These are phyloP conservation scores for Mastomys natalensis DNA, from an alignment of 2,113 vertebrate species.

Conservation along the genomic window DNA sequence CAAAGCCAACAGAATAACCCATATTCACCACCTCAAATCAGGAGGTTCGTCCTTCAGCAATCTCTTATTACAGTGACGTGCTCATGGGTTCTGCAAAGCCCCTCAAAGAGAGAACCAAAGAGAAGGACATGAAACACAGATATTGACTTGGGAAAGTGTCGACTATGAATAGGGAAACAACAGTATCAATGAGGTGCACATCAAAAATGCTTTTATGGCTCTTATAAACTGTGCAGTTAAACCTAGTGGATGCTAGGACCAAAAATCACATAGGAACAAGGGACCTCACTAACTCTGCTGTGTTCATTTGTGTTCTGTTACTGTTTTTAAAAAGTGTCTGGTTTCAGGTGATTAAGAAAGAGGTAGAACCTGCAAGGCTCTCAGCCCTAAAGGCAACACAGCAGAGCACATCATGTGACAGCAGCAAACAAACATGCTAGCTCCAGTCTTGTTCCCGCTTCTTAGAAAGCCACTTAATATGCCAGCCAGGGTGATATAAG, in stretches of 20 bases:
- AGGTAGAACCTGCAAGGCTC: background rate
- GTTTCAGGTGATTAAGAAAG: background rate
- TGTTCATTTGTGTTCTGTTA: background rate
- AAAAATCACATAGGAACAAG: background rate
- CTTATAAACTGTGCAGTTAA: background rate
- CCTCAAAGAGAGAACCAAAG: background rate
- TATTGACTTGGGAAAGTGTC: background rate
- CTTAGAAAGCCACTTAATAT: background rate
- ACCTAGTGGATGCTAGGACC: background rate
- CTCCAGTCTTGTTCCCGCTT: background rate
- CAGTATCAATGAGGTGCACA: background rate
- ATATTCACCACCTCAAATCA: constrained; percentile 14
- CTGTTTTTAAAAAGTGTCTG: background rate
- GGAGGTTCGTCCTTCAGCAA: background rate
- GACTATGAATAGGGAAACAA: background rate
- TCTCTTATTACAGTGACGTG: background rate
- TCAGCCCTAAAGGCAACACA: background rate
- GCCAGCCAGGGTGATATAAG: background rate
- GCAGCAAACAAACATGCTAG: too few relatives aligned
- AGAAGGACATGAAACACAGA: background rate
- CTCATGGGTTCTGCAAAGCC: background rate
- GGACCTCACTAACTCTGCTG: background rate
- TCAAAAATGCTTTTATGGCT: background rate
- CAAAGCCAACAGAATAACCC: constrained; percentile 38
- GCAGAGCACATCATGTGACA: background rate